Conservation (phyloP, 37 sponge, comb jelly and placozoan species). For the Corticium candelabrum region DNA sequence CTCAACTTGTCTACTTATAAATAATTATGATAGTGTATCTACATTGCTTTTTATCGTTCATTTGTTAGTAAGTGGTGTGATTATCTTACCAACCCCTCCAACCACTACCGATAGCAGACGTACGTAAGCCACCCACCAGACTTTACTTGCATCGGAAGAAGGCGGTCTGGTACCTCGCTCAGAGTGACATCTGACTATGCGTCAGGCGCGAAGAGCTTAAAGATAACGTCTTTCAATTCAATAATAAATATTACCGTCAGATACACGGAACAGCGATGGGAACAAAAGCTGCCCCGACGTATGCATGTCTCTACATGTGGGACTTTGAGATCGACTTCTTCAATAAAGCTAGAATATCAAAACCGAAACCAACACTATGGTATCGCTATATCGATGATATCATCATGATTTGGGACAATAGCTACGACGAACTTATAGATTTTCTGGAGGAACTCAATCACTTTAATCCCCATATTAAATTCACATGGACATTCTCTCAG, state of each 20-base stretch:
- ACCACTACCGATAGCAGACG: too few relatives aligned
- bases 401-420: background rate
- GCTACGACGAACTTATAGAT: background rate
- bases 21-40: too few relatives aligned
- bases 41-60: too few relatives aligned
- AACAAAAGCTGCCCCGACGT: background rate
- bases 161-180: too few relatives aligned
- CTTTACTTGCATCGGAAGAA: too few relatives aligned
- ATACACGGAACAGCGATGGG: background rate
- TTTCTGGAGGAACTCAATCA: background rate
- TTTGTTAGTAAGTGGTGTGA: too few relatives aligned
- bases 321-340: background rate
- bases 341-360: background rate
- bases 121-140: too few relatives aligned
- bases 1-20: too few relatives aligned
- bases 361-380: background rate
- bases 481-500: background rate
- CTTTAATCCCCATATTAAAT: background rate
- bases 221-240: background rate
- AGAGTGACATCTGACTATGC: too few relatives aligned
- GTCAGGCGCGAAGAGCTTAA: too few relatives aligned
- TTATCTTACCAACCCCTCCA: too few relatives aligned
- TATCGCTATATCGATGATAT: background rate
- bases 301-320: background rate
- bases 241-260: background rate